Base-by-base conservation (phyloP, 2,113 vertebrate species). In the Ictalurus furcatus region DNA sequence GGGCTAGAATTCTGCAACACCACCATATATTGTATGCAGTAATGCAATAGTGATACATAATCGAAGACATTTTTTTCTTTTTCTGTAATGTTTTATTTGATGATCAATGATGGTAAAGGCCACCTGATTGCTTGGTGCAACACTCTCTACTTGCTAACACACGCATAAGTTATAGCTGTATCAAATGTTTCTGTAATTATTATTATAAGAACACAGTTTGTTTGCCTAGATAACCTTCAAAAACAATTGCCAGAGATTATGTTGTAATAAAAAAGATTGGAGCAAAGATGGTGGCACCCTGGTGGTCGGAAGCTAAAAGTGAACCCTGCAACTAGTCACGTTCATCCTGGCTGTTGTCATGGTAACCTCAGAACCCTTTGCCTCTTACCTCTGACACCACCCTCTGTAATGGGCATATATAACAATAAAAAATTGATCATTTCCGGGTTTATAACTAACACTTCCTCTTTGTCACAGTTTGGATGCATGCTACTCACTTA, bases 341-440 rank as follows among this genome's bases (percentile, higher is more conserved):
- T 79, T 74, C 21, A 28, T 78, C 58, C 71, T 54, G n/a, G n/a
- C 79, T 79, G 86, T 87, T 87, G 81, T 87, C 86, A 88, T 78
- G 86, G 89, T 67, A 85, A 90, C 89, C 73, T 40, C 40, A 58
- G 58, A 48, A 40, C 30, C 67, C 48, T 73, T 84, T n/a, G 34
- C 54, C 65, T 59, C 1, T 82, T 71, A 61, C 54, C 76, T 71
- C 80, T 83, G 12, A 56, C 87, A 44, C 52, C 56, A 3, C 81
- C 48, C 25, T 25, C 17, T 48, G 28, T 69, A 34, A 13, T 81
- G 25, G 4, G 13, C 52, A 21, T 44, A 44, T 59, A 63, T 21
- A 58, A 40, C 34, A n/a, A 71, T 25, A 82, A 71, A 83, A 88
- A n/a, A 83, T 81, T 8, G 30, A 37, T 61, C 30, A 78, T 37